Evolutionary conservation across 1,140 invertebrate species (phyloP), one percentile per base, ranked within the genome.

Genomic region (Teleopsis dalmanni): DNA sequence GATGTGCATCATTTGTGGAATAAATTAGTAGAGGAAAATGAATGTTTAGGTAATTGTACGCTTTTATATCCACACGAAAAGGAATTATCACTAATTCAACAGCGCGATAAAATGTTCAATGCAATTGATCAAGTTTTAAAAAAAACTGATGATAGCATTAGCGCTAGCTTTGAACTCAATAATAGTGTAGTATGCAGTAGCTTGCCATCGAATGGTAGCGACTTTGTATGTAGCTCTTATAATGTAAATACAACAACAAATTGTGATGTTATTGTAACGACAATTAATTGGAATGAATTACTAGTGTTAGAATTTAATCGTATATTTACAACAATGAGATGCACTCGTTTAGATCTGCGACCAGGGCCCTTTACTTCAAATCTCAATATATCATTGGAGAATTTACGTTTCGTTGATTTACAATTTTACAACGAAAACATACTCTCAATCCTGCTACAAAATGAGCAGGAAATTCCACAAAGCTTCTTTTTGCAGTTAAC

Each of bases 351-450:
- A 0, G 60, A 62, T 34, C 52, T 59, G 58, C 71, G 50, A 52
- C 67, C 46, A 25, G 60, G 60, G 47, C 73, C 50, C 21, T 75
- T 56, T 52, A 70, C 55, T 54, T 23, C 54, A 11, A 51, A 61
- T 11, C 49, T 57, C 35, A 29, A 3, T 10, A 21, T 43, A 48
- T 55, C 57, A 54, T 57, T 58, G 52, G 65, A 56, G 57, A 70
- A 59, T 58, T 70, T 57, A 52, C 69, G 56, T 16, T 59, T 70
- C 31, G 55, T 60, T 3, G 62, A 67, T 36, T 44, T 68, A 0
- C 82, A 91, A 61, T 92, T 91, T 73, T 95, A 92, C 72, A 88
- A 87, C 1, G 72, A 81, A 26, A 82, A 84, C 34, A 81, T 81
- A 40, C 56, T 95, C 3, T 91, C 89, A 7, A 59, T 93, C 19